Evolutionary conservation across 2,888 invertebrate genomes (phyloP), one percentile per base, ranked within the genome.

Genomic region (Gryllus longicercus): DNA sequence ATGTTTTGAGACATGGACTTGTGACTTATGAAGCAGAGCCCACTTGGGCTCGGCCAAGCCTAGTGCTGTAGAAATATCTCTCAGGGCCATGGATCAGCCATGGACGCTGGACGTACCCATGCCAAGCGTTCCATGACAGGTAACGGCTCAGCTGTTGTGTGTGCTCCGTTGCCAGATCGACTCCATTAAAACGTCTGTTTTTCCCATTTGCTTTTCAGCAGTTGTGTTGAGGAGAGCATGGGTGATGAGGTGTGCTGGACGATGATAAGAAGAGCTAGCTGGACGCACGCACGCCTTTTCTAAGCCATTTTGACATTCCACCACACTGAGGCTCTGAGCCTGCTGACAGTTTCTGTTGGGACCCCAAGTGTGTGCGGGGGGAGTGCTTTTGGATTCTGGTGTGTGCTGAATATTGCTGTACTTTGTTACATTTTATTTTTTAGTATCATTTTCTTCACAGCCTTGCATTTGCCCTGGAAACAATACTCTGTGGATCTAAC

Each of bases 181-280:
- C 51, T 63, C 63, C 50, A 81, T 81, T 81, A 81, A 81, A 81
- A 81, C 81, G 38, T 79, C 10, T 81, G 75, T 81, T 81, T 81
- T 80, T 81, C 81, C 81, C 51, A 81, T 81, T 81, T 81, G 38
- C 81, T 81, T 81, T 81, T 80, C 81, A 81, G 81, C 81, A 75
- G 51, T 78, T 76, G 76, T 81, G 74, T 76, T 75, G 76, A 51
- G 80, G 51, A 63, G 63, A 50, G 23, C 50, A n/a, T n/a, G n/a
- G 77, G 50, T 50, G 38, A 50, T 49, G 77, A 49, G n/a, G 77
- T 63, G 63, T 63, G 63, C 63, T 63, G 63, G 63, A 63, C 63
- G 63, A 63, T 63, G 63, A 63, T 63, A 14, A 63, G 63, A 63
- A 63, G 63, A 63, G n/a, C 16, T 63, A 63, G 63, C 63, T 63